Evolutionary conservation across 1,140 invertebrate genomes (phyloP), one percentile per base, ranked within the genome.

Genomic region (Trinorchestia longiramus): DNA sequence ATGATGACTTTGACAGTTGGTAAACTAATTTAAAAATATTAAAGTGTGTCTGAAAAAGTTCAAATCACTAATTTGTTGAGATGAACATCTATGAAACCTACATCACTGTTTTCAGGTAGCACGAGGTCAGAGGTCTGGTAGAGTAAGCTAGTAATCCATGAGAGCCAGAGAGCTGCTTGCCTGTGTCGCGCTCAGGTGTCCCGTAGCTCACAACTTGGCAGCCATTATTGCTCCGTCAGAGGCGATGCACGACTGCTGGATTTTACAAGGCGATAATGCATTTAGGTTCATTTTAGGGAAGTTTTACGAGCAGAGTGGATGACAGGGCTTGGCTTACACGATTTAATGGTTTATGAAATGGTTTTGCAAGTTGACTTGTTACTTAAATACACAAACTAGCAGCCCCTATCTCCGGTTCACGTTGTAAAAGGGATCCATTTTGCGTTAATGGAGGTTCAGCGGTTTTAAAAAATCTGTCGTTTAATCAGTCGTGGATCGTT

Each of bases 201-300:
- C 15, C 62, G 28, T 3, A 77, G 62, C 15, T 28, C 62, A 3
- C 11, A 28, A 91, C 11, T 91, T 91, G 88, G 88, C 19, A 4
- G 19, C 41, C 41, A 44, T 43, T 42, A 91, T 91, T 91, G 43
- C 36, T 41, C 88, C 41, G 41, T 91, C 88, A 11, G 88, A 28
- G 88, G 88, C 88, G 0, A 42, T 3, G 88, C 88, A 91, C 88
- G 88, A 91, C 88, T 91, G 41, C 88, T 4, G 43, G 3, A 91
- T 91, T 91, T 91, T 91, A 91, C 43, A 43, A 42, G 88, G 88
- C 88, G 43, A 44, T 91, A 91, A 91, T 28, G 43, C 88, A 44
- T 23, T 43, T 42, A 0, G 41, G 88, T 91, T 91, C 28, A 91
- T 91, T 91, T 43, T 91, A 91, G 43, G 88, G 41, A 91, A 42